Evolutionary conservation across 2,888 invertebrate genomes (phyloP).

Genomic region (Coelopa pilipes): DNA sequence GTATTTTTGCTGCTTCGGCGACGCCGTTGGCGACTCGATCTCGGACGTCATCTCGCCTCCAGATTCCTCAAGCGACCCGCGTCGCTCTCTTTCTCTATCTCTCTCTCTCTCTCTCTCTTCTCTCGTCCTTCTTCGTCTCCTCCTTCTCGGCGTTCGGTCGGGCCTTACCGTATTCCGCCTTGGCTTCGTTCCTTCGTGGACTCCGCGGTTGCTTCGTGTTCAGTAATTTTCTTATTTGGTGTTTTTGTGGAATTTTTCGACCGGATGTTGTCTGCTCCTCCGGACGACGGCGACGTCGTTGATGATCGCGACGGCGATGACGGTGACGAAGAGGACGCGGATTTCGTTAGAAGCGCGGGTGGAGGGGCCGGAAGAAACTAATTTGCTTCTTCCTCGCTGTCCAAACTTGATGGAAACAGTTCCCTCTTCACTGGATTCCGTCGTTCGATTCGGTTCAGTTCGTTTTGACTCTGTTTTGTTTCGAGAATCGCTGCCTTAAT

Average conservation of each 20-base stretch:
- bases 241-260: slow-evolving; percentile 55
- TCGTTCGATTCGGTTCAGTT: too few relatives aligned
- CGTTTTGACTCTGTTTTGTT: too few relatives aligned
- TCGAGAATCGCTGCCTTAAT: slow-evolving; percentile 9
- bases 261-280: slow-evolving; percentile 52
- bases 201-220: slow-evolving; percentile 15
- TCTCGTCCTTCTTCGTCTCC: slow-evolving; percentile 28
- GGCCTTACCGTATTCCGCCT: slow-evolving; percentile 15
- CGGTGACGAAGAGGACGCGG: slow-evolving; percentile 19
- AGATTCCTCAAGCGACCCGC: not conserved
- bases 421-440: not conserved
- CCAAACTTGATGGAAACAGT: slow-evolving; percentile 26
- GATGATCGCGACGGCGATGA: slow-evolving; percentile 19
- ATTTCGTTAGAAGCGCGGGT: slow-evolving; percentile 13
- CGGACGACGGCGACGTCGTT: not conserved
- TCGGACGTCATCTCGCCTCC: slow-evolving; percentile 29
- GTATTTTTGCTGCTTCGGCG: slow-evolving; percentile 36
- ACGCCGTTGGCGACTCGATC: slow-evolving; percentile 30
- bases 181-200: slow-evolving; percentile 21
- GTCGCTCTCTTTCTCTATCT: too few relatives aligned
- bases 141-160: slow-evolving; percentile 8
- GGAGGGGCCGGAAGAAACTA: slow-evolving; percentile 6
- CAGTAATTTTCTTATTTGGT: slow-evolving; percentile 38
- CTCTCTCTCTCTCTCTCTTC: too few relatives aligned
- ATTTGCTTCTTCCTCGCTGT: slow-evolving; percentile 20